Percentiles rank a stretch among this genome's conserved stretches.
phyloP scores from a whole-genome alignment of 2,113 vertebrate genomes.

The Stictonetta naevosa region DNA sequence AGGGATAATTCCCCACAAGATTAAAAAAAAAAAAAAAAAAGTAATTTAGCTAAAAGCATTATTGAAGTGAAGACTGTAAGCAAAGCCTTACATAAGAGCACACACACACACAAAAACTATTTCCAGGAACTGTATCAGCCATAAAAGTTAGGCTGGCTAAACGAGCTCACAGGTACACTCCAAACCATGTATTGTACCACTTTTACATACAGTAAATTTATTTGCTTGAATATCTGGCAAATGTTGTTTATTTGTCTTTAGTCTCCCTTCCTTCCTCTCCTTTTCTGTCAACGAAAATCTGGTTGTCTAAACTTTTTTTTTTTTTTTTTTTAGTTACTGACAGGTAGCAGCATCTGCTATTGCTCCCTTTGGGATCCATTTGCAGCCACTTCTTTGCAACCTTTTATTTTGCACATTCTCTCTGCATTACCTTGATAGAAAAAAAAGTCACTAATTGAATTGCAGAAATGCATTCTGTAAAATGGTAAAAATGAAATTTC shows the following conservation, averaged over 20 bases:
- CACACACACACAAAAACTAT: slow-evolving; percentile 9
- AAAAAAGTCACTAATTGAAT: background rate
- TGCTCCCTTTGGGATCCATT: background rate
- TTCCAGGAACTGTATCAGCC: background rate
- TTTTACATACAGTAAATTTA: background rate
- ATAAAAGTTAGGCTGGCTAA: slow-evolving; percentile 39
- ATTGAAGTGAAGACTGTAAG: slow-evolving; percentile 40
- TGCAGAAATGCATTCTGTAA: background rate
- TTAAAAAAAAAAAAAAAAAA: background rate
- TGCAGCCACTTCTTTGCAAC: background rate
- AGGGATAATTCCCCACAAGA: slow-evolving; percentile 66
- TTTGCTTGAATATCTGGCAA: background rate
- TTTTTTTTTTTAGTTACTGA: background rate
- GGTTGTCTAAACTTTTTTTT: background rate
- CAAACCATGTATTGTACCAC: background rate
- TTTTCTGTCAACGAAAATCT: background rate
- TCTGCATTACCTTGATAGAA: background rate
- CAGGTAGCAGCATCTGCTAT: background rate
- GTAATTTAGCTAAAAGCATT: slow-evolving; percentile 62
- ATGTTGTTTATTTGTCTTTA: background rate
- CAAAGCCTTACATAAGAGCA: slow-evolving; percentile 35
- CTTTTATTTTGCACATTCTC: background rate
- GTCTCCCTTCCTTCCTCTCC: background rate
- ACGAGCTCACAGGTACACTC: background rate
- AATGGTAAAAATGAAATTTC: background rate